Evolutionary conservation across 2,888 invertebrate genomes (phyloP), one percentile per base, ranked within the genome.

Genomic region (Polia nebulosa): DNA sequence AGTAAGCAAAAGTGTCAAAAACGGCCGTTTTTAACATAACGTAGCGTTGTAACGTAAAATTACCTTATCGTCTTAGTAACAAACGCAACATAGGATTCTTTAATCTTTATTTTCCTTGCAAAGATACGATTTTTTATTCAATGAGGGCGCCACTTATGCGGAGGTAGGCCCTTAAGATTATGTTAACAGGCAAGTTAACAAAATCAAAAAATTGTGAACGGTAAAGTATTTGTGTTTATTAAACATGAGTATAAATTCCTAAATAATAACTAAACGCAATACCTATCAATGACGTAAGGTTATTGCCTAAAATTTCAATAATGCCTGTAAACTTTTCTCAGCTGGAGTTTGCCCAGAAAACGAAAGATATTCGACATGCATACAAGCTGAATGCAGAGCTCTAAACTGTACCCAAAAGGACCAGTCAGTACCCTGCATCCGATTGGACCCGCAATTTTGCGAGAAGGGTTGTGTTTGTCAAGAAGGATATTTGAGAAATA

Each of bases 291-390:
- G n/a, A n/a, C n/a, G n/a, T n/a, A n/a, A n/a, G n/a, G n/a, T 45
- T 11, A n/a, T n/a, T n/a, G n/a, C 39, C 4, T 39, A 17, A 2
- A 39, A 39, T 17, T 39, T 39, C 17, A 15, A 39, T 39, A 17
- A 39, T 39, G 4, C 17, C n/a, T 41, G 39, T 41, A 1, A 41
- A 5, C 17, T 7, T n/a, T 41, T n/a, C n/a, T 2, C 56, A 86
- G 87, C 82, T 52, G 68, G 25, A 63, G 73, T 72, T 27, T 68
- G 68, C 15, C 68, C 32, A 7, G 17, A 7, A 0, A 78, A 87
- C 11, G 87, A 87, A 76, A 68, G 57, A 32, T 84, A 77, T 65
- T 83, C 82, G 0, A 41, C 13, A 34, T 88, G 88, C 57, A 72
- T 64, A 20, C 78, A 85, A 76, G 76, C 57, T 6, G 63, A 76